These are phyloP conservation scores for Diphyllodes magnificus DNA, from an alignment of 2,113 vertebrate genomes.

Conservation along the genomic window DNA sequence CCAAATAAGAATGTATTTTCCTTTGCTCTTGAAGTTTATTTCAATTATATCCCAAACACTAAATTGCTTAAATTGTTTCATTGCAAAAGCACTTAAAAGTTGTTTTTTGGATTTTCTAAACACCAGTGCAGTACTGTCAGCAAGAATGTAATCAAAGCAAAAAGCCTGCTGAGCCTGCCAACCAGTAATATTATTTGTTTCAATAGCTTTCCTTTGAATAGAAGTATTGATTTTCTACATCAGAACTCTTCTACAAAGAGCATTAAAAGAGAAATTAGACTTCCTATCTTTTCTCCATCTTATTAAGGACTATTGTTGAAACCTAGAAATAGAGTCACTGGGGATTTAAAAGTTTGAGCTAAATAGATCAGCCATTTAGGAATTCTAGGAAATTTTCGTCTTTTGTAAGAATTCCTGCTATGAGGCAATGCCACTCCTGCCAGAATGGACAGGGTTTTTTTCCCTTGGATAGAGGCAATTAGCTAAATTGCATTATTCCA, in stretches of 20 bases:
- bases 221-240: constrained; percentile 55
- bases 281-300: constrained; percentile 4
- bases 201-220: constrained; percentile 30
- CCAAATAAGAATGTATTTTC: neutral
- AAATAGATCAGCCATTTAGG: neutral
- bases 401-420: neutral
- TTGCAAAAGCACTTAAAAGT: neutral
- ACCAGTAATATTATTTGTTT: constrained; percentile 51
- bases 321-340: neutral
- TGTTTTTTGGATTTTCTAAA: neutral
- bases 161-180: constrained; percentile 1
- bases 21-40: neutral
- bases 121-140: neutral
- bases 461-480: neutral
- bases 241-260: constrained; percentile 24
- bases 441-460: neutral
- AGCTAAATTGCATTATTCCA: constrained; percentile 1
- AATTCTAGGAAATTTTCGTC: neutral
- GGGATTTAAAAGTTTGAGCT: neutral
- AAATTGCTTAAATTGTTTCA: neutral
- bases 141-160: constrained; percentile 16
- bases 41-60: neutral
- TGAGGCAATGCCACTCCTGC: neutral
- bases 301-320: constrained; percentile 1
- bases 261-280: constrained; percentile 48